Percentiles rank a stretch among this genome's conserved stretches.
These are phyloP conservation scores for Phortica okadai DNA, from an alignment of 2,888 invertebrate species.

Conservation along the genomic window DNA sequence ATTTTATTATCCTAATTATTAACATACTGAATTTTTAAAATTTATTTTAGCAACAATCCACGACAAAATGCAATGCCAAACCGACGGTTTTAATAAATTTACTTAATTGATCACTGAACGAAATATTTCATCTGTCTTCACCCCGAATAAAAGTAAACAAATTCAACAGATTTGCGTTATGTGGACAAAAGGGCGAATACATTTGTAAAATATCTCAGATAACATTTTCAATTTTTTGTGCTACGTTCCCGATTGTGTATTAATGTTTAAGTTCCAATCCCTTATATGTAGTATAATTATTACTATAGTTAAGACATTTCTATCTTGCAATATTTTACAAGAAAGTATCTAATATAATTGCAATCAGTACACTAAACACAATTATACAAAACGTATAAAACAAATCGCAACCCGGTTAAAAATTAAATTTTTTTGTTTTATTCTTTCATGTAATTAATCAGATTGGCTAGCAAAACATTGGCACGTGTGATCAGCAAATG, in stretches of 20 bases:
- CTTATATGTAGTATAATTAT: constrained; percentile 21
- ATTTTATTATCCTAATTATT: not conserved
- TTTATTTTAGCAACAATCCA: not conserved
- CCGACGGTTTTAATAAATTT: constrained; percentile 54
- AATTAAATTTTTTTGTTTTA: not conserved
- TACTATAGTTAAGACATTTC: constrained; percentile 22
- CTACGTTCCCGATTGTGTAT: not conserved
- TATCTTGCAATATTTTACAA: constrained; percentile 13
- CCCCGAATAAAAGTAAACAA: not conserved
- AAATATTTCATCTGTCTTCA: not conserved
- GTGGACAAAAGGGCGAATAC: not conserved
- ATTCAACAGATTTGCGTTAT: not conserved
- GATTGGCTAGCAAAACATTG: not conserved
- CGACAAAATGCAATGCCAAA: constrained; percentile 73
- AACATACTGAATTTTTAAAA: not conserved
- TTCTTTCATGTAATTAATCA: not conserved
- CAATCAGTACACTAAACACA: constrained; percentile 4
- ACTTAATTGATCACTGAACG: not conserved
- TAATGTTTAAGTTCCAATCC: constrained; percentile 16
- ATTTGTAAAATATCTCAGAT: not conserved
- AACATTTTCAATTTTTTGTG: not conserved
- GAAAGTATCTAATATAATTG: not conserved
- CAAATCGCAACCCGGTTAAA: not conserved
- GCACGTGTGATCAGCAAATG: too few species aligned
- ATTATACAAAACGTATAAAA: not conserved